Percentiles rank a stretch among this genome's conserved stretches.
Evolutionary conservation across 2,888 invertebrate genomes (phyloP).

Genomic region (Mamestra brassicae): DNA sequence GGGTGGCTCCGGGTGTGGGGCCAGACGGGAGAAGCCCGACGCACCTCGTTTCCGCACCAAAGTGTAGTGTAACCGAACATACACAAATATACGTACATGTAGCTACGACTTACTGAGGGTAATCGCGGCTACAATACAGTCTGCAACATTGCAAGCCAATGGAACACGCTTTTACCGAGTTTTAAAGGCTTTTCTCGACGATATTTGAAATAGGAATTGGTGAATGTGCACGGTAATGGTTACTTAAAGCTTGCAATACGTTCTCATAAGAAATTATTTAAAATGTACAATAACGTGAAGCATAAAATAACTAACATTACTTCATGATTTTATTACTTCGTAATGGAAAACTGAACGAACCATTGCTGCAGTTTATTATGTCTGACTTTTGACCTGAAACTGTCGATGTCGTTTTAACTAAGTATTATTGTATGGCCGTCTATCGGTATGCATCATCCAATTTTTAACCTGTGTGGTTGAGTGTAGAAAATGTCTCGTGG

Average conservation of each 20-base stretch:
- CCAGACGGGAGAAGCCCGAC: conserved; percentile 89
- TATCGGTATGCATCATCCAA: no score
- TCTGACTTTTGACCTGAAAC: neutral
- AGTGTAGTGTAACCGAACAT: conserved; percentile 75
- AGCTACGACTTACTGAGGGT: conserved; percentile 76
- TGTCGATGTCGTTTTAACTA: neutral
- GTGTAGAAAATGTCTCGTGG: no score
- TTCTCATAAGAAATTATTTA: neutral
- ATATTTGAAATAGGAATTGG: conserved; percentile 20
- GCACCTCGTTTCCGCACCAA: conserved; percentile 87
- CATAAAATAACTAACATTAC: no score
- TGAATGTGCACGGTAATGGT: conserved; percentile 13
- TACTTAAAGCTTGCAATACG: neutral
- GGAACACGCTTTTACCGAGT: conserved; percentile 44
- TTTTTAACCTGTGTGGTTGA: no score
- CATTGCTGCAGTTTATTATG: no score
- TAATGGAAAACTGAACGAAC: neutral
- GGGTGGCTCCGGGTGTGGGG: conserved; percentile 85
- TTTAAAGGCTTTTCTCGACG: conserved; percentile 38
- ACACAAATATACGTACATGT: conserved; percentile 75
- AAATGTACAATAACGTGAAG: no score
- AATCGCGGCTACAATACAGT: conserved; percentile 78
- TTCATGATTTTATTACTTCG: neutral
- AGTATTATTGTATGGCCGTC: neutral
- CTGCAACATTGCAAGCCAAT: conserved; percentile 65